These are phyloP conservation scores for Caenorhabditis auriculariae DNA, from an alignment of 2,888 invertebrate genomes.

Conservation along the genomic window DNA sequence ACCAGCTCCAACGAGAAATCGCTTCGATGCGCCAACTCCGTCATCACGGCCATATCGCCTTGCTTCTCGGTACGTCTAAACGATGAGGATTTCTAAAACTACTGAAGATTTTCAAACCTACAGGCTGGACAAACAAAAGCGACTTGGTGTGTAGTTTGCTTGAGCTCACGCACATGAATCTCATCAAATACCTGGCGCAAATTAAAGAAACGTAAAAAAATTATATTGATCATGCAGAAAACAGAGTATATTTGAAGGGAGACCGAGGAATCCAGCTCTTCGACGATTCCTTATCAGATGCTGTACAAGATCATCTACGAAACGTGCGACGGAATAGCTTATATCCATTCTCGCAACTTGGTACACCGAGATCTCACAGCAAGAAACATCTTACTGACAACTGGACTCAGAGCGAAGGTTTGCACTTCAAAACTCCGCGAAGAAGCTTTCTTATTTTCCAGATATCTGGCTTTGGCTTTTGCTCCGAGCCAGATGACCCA, in stretches of 20 bases:
- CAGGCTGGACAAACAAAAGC: constrained; percentile 48
- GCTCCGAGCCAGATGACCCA: constrained; percentile 38
- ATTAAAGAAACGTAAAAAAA: constrained; percentile 34
- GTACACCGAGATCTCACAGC: constrained; percentile 49
- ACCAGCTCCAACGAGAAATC: constrained; percentile 47
- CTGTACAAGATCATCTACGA: constrained; percentile 43
- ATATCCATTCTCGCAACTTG: constrained; percentile 39
- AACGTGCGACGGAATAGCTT: constrained; percentile 47
- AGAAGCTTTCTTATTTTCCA: background rate
- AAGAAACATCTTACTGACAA: constrained; percentile 44
- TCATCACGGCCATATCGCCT: constrained; percentile 46
- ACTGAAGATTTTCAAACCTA: background rate
- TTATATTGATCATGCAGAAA: background rate
- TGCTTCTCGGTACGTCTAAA: constrained; percentile 23
- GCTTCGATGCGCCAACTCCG: constrained; percentile 44
- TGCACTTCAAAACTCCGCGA: background rate
- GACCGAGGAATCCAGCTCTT: background rate
- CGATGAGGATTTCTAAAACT: background rate
- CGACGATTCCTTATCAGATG: constrained; percentile 23
- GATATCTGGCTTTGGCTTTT: constrained; percentile 48
- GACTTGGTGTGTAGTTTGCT: constrained; percentile 44
- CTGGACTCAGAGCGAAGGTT: constrained; percentile 46
- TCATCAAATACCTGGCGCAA: constrained; percentile 46
- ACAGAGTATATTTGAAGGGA: background rate
- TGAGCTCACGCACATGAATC: constrained; percentile 50